A percentile compares a stretch with the other conserved stretches of the same genome.
phyloP scores from a whole-genome alignment of 2,113 vertebrate genomes.

The Tragelaphus scriptus region DNA sequence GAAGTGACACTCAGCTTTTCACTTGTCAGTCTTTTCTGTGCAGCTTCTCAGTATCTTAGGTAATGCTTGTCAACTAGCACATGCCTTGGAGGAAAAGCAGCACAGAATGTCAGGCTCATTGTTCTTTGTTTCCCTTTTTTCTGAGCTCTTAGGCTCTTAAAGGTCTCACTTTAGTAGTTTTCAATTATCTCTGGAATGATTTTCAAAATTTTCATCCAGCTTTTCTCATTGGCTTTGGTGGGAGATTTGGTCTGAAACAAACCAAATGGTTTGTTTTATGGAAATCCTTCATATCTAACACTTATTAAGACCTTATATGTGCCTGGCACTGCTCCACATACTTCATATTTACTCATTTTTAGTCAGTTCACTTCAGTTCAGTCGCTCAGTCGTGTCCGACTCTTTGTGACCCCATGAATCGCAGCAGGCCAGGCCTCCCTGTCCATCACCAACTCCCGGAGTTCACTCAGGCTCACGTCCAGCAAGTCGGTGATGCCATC shows the following conservation, averaged over 20 bases:
- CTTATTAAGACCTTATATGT: background rate
- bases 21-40: background rate
- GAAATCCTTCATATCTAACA: background rate
- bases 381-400: too few relatives aligned
- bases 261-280: too few relatives aligned
- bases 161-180: background rate
- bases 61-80: background rate
- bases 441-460: too few relatives aligned
- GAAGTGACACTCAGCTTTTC: background rate
- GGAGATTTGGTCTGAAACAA: background rate
- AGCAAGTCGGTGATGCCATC: too few relatives aligned
- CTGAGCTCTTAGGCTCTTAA: background rate
- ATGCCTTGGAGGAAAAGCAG: background rate
- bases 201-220: background rate
- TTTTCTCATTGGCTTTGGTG: background rate
- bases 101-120: background rate
- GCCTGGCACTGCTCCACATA: background rate
- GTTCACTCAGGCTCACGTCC: too few relatives aligned
- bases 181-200: background rate
- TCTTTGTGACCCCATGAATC: too few relatives aligned
- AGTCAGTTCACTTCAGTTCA: too few relatives aligned
- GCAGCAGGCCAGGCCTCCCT: too few relatives aligned
- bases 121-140: background rate
- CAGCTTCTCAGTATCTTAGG: background rate
- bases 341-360: background rate